Conservation (phyloP, 92 coral and sea anemone species). For the Actinostola sp. region DNA sequence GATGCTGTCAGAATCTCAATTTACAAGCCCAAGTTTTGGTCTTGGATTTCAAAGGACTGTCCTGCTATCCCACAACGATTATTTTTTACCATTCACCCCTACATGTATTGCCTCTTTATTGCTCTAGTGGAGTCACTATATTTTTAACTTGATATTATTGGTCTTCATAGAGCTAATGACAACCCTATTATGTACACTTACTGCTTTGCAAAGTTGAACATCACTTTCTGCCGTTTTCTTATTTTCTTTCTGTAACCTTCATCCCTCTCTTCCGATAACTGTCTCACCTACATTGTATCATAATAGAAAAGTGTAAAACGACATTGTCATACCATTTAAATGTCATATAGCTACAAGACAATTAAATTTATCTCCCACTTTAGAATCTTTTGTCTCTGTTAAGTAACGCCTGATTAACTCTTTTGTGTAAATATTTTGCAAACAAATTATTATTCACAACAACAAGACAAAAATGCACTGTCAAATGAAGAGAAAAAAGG, state of each 20-base stretch:
- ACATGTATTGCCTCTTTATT: too few relatives aligned
- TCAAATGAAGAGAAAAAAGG: background rate
- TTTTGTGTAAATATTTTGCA: slow-evolving; percentile 19
- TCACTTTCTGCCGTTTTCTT: slow-evolving; percentile 93
- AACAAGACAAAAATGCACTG: background rate
- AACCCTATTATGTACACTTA: slow-evolving; percentile 57
- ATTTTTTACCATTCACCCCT: too few relatives aligned
- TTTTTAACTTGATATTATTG: background rate
- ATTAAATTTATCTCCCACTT: background rate
- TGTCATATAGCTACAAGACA: background rate
- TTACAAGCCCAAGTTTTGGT: too few relatives aligned
- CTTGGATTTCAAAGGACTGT: too few relatives aligned
- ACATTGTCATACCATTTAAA: too few relatives aligned
- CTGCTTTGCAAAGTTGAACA: slow-evolving; percentile 99
- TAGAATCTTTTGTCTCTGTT: background rate
- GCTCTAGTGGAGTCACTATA: background rate
- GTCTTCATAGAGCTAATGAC: background rate
- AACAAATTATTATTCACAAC: slow-evolving; percentile 30
- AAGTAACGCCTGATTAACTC: slow-evolving; percentile 14
- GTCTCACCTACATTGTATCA: slow-evolving; percentile 57
- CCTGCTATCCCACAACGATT: too few relatives aligned
- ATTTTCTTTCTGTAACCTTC: slow-evolving; percentile 92
- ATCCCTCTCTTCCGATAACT: slow-evolving; percentile 86
- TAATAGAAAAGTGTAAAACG: too few relatives aligned
- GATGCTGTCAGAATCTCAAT: too few relatives aligned